Base-by-base conservation (phyloP, 2,797 vertebrate species). In the Gallirallus australis region DNA sequence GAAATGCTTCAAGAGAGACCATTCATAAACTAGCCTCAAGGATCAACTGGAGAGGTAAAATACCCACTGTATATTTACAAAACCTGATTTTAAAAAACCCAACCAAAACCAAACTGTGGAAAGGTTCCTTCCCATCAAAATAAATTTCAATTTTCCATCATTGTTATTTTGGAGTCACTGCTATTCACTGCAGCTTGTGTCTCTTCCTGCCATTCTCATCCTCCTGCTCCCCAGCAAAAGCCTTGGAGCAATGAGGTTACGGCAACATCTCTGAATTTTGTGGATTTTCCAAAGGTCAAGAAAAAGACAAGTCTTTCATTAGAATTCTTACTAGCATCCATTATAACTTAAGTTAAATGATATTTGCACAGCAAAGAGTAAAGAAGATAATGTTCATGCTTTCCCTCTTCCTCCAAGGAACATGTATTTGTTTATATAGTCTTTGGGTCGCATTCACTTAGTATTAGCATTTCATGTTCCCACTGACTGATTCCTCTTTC, bases 291-390 rank as follows among this genome's bases (percentile, higher is more conserved):
- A 96, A 97, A 96, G 89, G 92, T 95, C 90, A 94, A 68, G 53
- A 54, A 89, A 95, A 95, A 95, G 81, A 87, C 15, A 31, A 79
- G 27, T 37, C 31, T 93, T 95, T 93, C 76, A 77, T 93, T 95
- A 90, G 63, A 93, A 86, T 89, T 89, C 86, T 80, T 95, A 35
- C 81, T 76, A 92, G 92, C 69, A 68, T 66, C 84, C 30, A 50
- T 92, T 83, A 59, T 92, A 69, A 47, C 40, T 8, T 79, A 88
- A 93, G 64, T 86, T 76, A 90, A 95, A 93, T 96, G 53, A 64
- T 96, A 96, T 97, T 97, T 97, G 93, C 88, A 80, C 87, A 90
- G 80, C 69, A 90, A 97, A 96, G 75, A 75, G 63, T 63, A 85
- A 35, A 71, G 85, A 94, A 59, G 50, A 81, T 81, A 88, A 78